Conservation (phyloP, 1,140 invertebrate genomes). For the Heliconius hermathena region DNA sequence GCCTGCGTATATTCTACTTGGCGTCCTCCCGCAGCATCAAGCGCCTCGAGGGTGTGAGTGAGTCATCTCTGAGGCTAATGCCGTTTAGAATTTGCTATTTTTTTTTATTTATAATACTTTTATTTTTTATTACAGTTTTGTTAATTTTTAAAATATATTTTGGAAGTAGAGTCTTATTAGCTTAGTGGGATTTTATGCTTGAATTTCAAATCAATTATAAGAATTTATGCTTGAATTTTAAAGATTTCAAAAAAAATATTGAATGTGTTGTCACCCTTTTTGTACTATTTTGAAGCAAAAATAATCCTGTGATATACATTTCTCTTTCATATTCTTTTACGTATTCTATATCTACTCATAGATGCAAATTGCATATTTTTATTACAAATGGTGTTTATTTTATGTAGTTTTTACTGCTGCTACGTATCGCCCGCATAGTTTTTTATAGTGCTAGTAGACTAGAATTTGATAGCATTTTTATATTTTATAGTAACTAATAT, state of each 20-base stretch:
- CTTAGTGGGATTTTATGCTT: neutral
- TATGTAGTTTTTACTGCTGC: neutral
- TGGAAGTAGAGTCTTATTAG: neutral
- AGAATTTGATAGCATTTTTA: no score
- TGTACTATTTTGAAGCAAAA: no score
- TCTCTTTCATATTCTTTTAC: no score
- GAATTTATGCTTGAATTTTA: no score
- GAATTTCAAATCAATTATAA: neutral
- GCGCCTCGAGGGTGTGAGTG: constrained; percentile 93
- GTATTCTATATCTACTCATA: no score
- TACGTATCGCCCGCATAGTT: neutral
- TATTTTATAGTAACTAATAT: no score
- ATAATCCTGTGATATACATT: no score
- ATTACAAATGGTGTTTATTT: neutral
- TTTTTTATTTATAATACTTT: neutral
- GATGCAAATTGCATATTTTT: neutral
- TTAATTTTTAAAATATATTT: neutral
- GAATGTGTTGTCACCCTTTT: no score
- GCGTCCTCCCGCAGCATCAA: constrained; percentile 92
- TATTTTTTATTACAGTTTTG: neutral
- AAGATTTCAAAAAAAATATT: neutral
- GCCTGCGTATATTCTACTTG: constrained; percentile 90
- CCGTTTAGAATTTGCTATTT: constrained; percentile 28
- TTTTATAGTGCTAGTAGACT: neutral
- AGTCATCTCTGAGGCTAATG: constrained; percentile 75